A percentile compares a stretch with the other conserved stretches of the same genome.
Evolutionary conservation across 2,797 vertebrate species (phyloP).

Genomic region (Enteromius radiatus): DNA sequence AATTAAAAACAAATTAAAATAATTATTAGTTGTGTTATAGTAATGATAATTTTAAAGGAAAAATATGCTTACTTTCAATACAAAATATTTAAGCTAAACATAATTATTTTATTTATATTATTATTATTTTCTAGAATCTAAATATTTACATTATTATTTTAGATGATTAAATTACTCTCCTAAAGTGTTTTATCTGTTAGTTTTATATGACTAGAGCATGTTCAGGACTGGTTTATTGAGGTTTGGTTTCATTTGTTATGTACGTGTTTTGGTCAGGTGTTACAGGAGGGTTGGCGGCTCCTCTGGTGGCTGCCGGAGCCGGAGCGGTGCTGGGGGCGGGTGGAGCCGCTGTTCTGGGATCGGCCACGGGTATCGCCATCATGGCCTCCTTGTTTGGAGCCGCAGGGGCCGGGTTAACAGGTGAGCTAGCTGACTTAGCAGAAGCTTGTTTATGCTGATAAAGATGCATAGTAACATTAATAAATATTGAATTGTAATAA

Average conservation of each 20-base stretch:
- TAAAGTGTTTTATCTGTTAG: background rate
- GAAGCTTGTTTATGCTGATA: background rate
- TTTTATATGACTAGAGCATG: background rate
- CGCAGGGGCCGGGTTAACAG: slow-evolving; percentile 93
- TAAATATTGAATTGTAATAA: background rate
- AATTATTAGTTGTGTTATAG: background rate
- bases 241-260: background rate
- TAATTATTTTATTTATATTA: background rate
- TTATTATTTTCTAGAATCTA: background rate
- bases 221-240: background rate
- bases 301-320: slow-evolving; percentile 90
- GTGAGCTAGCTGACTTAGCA: slow-evolving; percentile 69
- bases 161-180: background rate
- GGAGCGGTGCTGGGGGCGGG: slow-evolving; percentile 89
- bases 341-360: slow-evolving; percentile 91
- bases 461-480: background rate
- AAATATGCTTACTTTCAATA: background rate
- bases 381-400: slow-evolving; percentile 95
- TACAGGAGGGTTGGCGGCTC: slow-evolving; percentile 93
- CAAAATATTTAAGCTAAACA: background rate
- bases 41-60: background rate
- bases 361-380: slow-evolving; percentile 89
- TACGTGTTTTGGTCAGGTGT: slow-evolving; percentile 78
- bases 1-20: too few species aligned
- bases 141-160: background rate